Evolutionary conservation across 1,140 invertebrate genomes (phyloP).

Genomic region (Eulimnadia texana): DNA sequence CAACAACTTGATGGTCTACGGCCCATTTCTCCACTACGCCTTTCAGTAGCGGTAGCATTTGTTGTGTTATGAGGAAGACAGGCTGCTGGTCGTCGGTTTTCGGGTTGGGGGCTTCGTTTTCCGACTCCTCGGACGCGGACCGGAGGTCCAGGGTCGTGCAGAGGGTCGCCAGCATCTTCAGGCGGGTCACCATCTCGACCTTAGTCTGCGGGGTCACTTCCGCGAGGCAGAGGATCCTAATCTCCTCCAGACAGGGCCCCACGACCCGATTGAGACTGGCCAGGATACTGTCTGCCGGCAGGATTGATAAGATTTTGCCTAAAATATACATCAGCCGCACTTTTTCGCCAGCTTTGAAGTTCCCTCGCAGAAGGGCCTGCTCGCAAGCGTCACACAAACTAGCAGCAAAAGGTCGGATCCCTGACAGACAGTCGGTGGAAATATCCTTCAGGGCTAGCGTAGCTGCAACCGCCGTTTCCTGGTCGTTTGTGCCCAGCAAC

Average conservation of each 20-base stretch:
- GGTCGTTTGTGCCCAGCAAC: constrained; percentile 46
- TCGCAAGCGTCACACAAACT: constrained; percentile 48
- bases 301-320: constrained; percentile 52
- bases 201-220: constrained; percentile 27
- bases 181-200: constrained; percentile 34
- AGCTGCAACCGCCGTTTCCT: constrained; percentile 53
- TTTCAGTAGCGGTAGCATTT: constrained; percentile 41
- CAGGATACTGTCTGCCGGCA: constrained; percentile 46
- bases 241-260: constrained; percentile 45
- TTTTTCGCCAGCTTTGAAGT: constrained; percentile 16
- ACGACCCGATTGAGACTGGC: constrained; percentile 51
- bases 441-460: constrained; percentile 78
- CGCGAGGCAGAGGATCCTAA: constrained; percentile 34
- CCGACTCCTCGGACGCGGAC: constrained; percentile 20
- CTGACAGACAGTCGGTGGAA: constrained; percentile 54
- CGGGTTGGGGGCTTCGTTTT: constrained; percentile 1
- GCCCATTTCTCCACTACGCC: constrained; percentile 39
- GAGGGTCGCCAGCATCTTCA: constrained; percentile 55
- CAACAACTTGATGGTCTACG: constrained; percentile 38
- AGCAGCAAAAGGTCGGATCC: constrained; percentile 52
- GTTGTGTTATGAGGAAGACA: constrained; percentile 39
- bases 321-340: constrained; percentile 56
- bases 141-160: constrained; percentile 45
- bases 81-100: constrained; percentile 29
- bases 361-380: constrained; percentile 20